A percentile compares a stretch with the other conserved stretches of the same genome.
These are phyloP conservation scores for Eulemur albifrons DNA, from an alignment of 2,797 vertebrate species.

Conservation along the genomic window DNA sequence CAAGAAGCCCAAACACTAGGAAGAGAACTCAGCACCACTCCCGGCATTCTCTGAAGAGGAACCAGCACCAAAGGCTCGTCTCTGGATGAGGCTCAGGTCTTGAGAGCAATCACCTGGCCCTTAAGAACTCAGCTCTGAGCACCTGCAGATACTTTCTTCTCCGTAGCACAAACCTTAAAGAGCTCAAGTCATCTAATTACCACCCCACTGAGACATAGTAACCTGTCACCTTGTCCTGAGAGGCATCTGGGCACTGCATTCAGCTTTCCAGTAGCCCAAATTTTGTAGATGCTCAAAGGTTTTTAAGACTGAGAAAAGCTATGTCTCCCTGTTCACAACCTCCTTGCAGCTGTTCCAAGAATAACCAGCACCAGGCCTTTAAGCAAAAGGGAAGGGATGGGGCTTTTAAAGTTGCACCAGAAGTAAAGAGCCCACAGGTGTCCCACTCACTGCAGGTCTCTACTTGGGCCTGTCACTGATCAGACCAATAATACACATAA, in stretches of 20 bases:
- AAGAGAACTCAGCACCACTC: background rate
- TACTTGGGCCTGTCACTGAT: rapidly evolving
- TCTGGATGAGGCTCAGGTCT: background rate
- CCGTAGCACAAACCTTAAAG: background rate
- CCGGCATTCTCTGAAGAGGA: background rate
- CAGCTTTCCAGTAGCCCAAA: background rate
- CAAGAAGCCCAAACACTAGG: background rate
- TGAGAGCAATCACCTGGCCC: background rate
- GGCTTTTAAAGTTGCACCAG: background rate
- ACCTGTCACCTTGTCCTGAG: background rate
- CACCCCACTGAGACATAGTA: background rate
- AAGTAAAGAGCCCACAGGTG: background rate
- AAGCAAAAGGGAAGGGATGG: background rate
- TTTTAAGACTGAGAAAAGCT: background rate
- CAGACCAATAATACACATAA: rapidly evolving
- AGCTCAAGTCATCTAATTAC: background rate
- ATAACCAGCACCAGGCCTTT: background rate
- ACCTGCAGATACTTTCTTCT: background rate
- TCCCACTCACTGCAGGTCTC: background rate
- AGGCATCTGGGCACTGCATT: background rate
- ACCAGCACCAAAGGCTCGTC: rapidly evolving
- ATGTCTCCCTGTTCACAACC: background rate
- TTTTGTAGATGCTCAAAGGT: background rate
- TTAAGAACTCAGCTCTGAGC: background rate
- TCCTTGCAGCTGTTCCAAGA: background rate